These are phyloP conservation scores for Nettapus auritus DNA, from an alignment of 2,113 vertebrate genomes.

Conservation along the genomic window DNA sequence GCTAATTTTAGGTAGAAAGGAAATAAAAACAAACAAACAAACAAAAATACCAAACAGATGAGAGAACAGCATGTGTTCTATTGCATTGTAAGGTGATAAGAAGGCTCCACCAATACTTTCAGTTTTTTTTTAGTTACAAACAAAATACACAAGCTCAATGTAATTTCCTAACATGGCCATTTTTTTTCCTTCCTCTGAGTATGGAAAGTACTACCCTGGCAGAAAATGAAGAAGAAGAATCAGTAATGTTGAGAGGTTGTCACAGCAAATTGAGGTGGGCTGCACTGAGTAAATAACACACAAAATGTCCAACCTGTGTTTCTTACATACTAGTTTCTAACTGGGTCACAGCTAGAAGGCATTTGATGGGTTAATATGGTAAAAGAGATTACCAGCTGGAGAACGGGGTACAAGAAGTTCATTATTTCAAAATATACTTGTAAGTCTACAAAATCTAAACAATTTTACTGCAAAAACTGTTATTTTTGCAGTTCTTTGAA, in stretches of 20 bases:
- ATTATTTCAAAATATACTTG: not conserved
- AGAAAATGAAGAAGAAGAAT: not conserved
- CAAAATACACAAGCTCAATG: not conserved
- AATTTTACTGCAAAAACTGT: not conserved
- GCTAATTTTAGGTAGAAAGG: not conserved
- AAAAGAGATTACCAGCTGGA: not conserved
- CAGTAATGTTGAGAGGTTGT: not conserved
- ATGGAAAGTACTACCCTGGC: not conserved
- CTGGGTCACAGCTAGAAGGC: not conserved
- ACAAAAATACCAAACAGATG: too few relatives aligned
- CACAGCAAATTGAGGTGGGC: not conserved
- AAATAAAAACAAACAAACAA: not conserved
- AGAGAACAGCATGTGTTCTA: not conserved
- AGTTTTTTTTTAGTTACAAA: not conserved
- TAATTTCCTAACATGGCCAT: not conserved
- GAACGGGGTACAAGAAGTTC: not conserved
- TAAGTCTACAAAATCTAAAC: not conserved
- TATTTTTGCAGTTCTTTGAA: not conserved
- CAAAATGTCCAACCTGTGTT: not conserved
- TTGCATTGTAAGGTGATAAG: not conserved
- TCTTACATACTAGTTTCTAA: not conserved
- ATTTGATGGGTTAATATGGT: not conserved
- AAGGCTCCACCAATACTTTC: not conserved
- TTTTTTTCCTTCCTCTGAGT: slow-evolving; percentile 21
- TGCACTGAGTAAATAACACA: not conserved